Base-by-base conservation (phyloP, 2,888 invertebrate genomes). In the Dorcus parallelipipedus region DNA sequence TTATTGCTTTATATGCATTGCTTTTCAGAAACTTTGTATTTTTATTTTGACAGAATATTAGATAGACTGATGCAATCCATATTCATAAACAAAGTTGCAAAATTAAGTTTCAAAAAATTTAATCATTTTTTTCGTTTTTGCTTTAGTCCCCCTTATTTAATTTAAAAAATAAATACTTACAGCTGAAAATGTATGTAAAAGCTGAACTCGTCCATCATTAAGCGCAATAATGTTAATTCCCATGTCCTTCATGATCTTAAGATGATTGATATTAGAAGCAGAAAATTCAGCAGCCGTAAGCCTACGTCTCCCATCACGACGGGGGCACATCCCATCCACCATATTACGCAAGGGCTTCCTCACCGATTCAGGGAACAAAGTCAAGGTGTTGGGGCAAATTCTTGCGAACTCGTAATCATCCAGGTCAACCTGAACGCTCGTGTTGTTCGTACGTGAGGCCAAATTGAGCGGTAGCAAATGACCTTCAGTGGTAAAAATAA, bases 401-500 rank as follows among this genome's bases (percentile, higher is more conserved):
- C 91, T 68, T 3, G 76, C 76, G 63, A 76, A 75, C 68, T 87
- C 86, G 63, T 83, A 81, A 61, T 86, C 85, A 60, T 85, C 85
- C 38, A 83, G 78, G 20, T 80, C 79, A n/a, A 81, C 79, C 54
- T 76, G 75, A 67, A 80, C 78, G 5, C 77, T 76, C 48, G 82
- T 80, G 54, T 79, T 71, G 67, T 85, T 85, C 59, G 82, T 84
- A 20, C 85, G 79, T 9, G 85, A 86, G 1, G 91, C 90, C 52
- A 95, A 81, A 3, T 89, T 88, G 1, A 98, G 82, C 4, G 98
- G 98, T 69, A 99, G 79, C 60, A 99, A 85, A 79, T 99, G 98
- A 0, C 97, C 98, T 78, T 99, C 98, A 0, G 95, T 95, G 0
- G 95, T 95, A 69, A 95, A 87, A 62, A 95, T 86, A 77, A 93